phyloP scores from a whole-genome alignment of 2,888 invertebrate genomes.

The Gymnocheta viridis region DNA sequence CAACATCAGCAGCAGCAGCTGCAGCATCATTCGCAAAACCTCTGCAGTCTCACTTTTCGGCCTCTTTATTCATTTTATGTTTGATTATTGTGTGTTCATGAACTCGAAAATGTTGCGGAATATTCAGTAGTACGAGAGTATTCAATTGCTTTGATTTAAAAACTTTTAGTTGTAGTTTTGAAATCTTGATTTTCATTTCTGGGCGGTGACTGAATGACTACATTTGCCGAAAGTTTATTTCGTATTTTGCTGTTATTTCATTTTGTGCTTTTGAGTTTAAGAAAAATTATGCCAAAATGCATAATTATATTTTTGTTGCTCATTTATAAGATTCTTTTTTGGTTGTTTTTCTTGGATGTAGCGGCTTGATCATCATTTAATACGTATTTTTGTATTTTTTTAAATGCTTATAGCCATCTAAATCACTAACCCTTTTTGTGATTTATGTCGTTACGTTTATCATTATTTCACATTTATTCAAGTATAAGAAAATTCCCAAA shows the following conservation, averaged over 20 bases:
- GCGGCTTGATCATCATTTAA: conserved; percentile 42
- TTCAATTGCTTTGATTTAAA: conserved; percentile 47
- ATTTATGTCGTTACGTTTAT: neutral
- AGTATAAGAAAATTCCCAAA: neutral
- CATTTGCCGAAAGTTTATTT: conserved; percentile 57
- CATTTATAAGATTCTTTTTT: conserved; percentile 18
- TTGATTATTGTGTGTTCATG: conserved; percentile 29
- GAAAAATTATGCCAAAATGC: conserved; percentile 78
- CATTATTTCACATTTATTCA: neutral
- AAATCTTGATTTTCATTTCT: conserved; percentile 53
- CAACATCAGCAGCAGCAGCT: neutral
- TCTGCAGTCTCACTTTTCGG: neutral
- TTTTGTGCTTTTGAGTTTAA: conserved; percentile 50
- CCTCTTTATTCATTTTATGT: conserved; percentile 6
- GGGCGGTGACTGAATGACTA: conserved; percentile 62
- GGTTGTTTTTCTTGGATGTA: conserved; percentile 19
- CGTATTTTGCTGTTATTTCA: conserved; percentile 18
- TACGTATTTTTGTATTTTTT: conserved; percentile 2
- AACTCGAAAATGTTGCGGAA: conserved; percentile 18
- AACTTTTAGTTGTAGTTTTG: conserved; percentile 19
- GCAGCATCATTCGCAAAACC: neutral
- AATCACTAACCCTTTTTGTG: conserved; percentile 48
- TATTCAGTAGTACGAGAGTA: conserved; percentile 36
- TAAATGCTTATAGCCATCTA: conserved; percentile 25
- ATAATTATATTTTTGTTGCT: conserved; percentile 76